Evolutionary conservation across 2,113 vertebrate species (phyloP), one percentile per base, ranked within the genome.

Genomic region (Pollachius pollachius): DNA sequence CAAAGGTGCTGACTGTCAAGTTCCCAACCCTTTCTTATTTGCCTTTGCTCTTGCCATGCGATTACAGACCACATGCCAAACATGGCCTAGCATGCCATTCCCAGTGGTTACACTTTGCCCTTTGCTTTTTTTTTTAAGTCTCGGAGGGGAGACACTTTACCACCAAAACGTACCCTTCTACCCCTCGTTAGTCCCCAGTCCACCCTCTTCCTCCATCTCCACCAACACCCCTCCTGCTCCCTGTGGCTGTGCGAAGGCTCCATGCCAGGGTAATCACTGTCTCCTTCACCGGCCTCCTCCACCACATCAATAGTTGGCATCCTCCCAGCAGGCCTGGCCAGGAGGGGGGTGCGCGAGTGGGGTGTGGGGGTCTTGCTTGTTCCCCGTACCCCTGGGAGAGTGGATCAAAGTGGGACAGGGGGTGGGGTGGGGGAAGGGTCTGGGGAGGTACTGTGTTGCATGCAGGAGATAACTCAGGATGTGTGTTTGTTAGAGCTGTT

Each of bases 61-160:
- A 16, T n/a, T 30, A 67, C 59, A 76, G 27, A 71, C 30, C 30
- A 30, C 30, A 30, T 6, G 30, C 27, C n/a, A n/a, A n/a, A n/a
- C n/a, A n/a, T n/a, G n/a, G n/a, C n/a, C n/a, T n/a, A n/a, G n/a
- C n/a, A n/a, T n/a, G n/a, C n/a, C n/a, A 4, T 27, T 27, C 27
- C 2, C 27, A 3, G 27, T 27, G 27, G 27, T 3, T 4, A 27
- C 27, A 27, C 27, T 27, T 27, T 4, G 4, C 27, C 2, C 27
- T 27, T 27, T 27, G 27, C 2, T 27, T 27, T 4, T 17, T 6
- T 27, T 27, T 4, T 17, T 6, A 18, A 18, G 57, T 52, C 52
- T 52, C 7, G 52, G 11, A 2, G 11, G 15, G 52, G 52, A 11
- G 52, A 54, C 52, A 16, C 52, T 54, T 54, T 16, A 54, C 52